Evolutionary conservation across 1,140 invertebrate genomes (phyloP).

Genomic region (Bombus waltoni): DNA sequence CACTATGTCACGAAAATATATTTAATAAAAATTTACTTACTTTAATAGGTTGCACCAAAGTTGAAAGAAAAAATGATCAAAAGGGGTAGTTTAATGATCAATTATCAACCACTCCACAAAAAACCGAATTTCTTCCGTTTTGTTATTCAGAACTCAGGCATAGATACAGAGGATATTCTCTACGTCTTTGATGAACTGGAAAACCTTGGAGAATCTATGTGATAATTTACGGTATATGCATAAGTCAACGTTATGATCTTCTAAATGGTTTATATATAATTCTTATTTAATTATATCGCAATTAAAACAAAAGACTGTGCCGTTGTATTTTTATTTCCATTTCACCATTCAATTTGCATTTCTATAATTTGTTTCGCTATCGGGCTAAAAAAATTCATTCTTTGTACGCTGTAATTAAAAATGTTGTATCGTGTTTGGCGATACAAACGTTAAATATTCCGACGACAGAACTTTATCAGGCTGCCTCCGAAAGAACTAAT

Average conservation of each 20-base stretch:
- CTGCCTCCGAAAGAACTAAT: constrained; percentile 18
- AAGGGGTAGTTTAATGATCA: constrained; percentile 87
- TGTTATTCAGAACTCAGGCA: constrained; percentile 85
- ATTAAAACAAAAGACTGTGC: not conserved
- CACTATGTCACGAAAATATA: no score
- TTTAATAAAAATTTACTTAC: not conserved
- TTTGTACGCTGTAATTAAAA: not conserved
- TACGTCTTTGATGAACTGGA: constrained; percentile 54
- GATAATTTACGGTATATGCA: not conserved
- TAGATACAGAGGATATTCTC: constrained; percentile 22
- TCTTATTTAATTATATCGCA: not conserved
- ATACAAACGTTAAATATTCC: not conserved
- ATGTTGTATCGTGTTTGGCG: not conserved
- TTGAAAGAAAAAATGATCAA: constrained; percentile 88
- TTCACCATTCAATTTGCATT: not conserved
- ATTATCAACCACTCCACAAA: constrained; percentile 86
- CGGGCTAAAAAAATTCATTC: not conserved
- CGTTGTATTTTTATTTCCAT: not conserved
- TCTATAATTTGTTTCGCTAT: not conserved
- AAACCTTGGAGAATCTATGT: constrained; percentile 48
- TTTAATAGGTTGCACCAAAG: constrained; percentile 85
- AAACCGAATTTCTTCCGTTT: constrained; percentile 89
- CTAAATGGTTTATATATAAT: not conserved
- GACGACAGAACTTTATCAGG: not conserved
- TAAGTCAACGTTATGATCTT: not conserved